Base-by-base conservation (phyloP, 2,797 vertebrate species). In the Eremophila alpestris region DNA sequence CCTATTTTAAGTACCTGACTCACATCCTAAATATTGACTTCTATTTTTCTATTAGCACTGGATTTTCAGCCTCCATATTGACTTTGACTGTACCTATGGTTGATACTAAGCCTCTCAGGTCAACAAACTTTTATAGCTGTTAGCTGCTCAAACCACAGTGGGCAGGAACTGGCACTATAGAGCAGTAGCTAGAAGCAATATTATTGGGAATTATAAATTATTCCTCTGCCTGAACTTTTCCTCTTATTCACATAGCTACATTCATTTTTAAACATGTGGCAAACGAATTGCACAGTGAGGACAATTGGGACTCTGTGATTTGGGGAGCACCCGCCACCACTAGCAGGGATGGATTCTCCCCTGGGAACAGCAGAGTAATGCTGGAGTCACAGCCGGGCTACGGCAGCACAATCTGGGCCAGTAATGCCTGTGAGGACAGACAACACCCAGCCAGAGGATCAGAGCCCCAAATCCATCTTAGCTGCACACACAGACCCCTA, bases 111-210 rank as follows among this genome's bases (percentile, higher is more conserved):
- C 97, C 97, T 97, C 97, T 97, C 97, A 55, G 97, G 98, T 98
- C 98, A 98, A 98, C 97, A 98, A 97, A 97, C 97, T 98, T 98
- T 98, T 97, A 98, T 97, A 98, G 97, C 97, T 92, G 70, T 97
- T 97, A 97, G 97, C 97, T 97, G 95, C 97, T 95, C 87, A 95
- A 97, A 97, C 97, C 97, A 95, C 97, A 97, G 32, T 46, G 96
- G 97, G 92, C 96, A 94, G 95, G 96, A 94, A 97, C 93, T 97
- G 97, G 97, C 96, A 95, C 93, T 95, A 96, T 51, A 88, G 88
- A 87, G 67, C 90, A 92, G 94, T 93, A 95, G 95, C 96, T 96
- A 96, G 90, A 96, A 97, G 96, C 93, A 97, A 94, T 94, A 94
- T 94, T 96, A 96, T 75, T 58, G 89, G 95, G 94, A 92, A 95